phyloP scores from a whole-genome alignment of 2,113 vertebrate genomes.

The Antechinus stuartii region DNA sequence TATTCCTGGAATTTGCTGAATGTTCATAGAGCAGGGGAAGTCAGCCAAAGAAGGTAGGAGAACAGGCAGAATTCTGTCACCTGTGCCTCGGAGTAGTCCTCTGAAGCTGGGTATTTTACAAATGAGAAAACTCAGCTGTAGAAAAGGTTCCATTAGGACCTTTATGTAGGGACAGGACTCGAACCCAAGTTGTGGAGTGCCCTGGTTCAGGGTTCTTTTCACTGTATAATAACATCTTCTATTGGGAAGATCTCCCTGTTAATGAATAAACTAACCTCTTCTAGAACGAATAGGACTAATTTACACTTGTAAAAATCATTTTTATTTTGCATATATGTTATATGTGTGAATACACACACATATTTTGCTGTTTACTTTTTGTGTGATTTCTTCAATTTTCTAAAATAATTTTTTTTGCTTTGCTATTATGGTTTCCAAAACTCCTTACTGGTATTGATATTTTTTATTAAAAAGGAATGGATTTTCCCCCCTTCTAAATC shows the following conservation, averaged over 20 bases:
- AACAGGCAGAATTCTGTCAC: background rate
- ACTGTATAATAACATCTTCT: background rate
- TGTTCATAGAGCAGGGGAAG: background rate
- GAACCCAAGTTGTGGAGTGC: background rate
- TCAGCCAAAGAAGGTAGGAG: background rate
- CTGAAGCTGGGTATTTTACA: background rate
- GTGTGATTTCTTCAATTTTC: constrained; percentile 1
- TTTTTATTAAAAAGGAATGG: background rate
- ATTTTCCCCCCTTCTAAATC: constrained; percentile 19
- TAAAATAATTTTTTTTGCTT: background rate
- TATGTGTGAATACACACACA: background rate
- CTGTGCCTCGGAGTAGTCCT: background rate
- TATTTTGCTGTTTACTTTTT: background rate
- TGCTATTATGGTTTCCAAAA: background rate
- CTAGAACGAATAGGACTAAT: background rate
- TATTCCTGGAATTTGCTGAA: background rate
- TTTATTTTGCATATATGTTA: background rate
- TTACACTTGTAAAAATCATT: background rate
- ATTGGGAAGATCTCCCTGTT: background rate
- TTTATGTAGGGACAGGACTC: background rate
- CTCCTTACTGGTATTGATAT: background rate
- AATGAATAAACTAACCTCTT: background rate
- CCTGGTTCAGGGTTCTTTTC: background rate
- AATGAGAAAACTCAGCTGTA: background rate
- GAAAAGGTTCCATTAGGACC: background rate